These are phyloP conservation scores for Cetonia aurata DNA, from an alignment of 2,888 invertebrate species.

Conservation along the genomic window DNA sequence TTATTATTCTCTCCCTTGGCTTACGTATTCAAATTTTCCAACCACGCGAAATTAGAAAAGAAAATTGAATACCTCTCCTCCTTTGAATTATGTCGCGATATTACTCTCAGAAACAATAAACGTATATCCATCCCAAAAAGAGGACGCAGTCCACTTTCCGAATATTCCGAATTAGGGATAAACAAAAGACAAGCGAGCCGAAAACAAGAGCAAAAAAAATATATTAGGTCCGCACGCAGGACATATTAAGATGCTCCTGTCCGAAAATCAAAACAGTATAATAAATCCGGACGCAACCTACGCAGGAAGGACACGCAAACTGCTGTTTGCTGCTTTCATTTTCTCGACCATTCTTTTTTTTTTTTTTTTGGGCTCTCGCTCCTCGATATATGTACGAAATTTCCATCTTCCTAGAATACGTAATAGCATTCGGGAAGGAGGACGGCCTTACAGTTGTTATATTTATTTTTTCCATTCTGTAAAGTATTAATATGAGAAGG, in stretches of 20 bases:
- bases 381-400: constrained; percentile 22
- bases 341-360: constrained; percentile 1
- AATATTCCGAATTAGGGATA: constrained; percentile 14
- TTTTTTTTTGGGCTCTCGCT: neutral
- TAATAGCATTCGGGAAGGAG: constrained; percentile 29
- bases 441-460: constrained; percentile 50
- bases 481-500: constrained; percentile 43
- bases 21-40: too few species aligned
- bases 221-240: neutral
- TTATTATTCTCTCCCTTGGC: too few species aligned
- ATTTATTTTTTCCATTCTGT: constrained; percentile 39
- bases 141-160: constrained; percentile 14
- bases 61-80: neutral
- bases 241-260: constrained; percentile 34
- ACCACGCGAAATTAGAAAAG: too few species aligned
- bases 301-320: constrained; percentile 6
- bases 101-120: constrained; percentile 24
- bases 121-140: constrained; percentile 12
- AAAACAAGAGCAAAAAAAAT: too few species aligned
- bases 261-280: constrained; percentile 36
- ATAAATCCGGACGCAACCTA: constrained; percentile 30
- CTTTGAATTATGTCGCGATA: constrained; percentile 22
- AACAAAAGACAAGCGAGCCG: constrained; percentile 3
- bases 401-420: constrained; percentile 34
- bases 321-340: constrained; percentile 21